Conservation (phyloP, 2,797 vertebrate genomes). For the Acipenser transmontanus region DNA sequence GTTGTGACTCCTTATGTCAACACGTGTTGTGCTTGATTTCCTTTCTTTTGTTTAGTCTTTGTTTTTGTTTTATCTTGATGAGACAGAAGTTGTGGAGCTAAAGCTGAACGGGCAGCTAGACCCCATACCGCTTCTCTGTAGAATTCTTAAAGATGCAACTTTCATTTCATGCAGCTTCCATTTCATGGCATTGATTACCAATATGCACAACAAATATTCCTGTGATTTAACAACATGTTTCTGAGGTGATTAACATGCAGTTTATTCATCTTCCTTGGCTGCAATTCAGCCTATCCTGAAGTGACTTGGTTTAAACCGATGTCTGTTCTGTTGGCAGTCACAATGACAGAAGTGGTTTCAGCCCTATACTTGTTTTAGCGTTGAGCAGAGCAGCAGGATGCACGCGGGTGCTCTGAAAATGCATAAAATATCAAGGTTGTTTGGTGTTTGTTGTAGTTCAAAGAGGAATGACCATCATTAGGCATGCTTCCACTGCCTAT, state of each 20-base stretch:
- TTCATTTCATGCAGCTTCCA: slow-evolving; percentile 16
- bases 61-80: slow-evolving; percentile 18
- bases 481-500: not conserved
- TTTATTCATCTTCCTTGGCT: not conserved
- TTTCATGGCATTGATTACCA: slow-evolving; percentile 1
- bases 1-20: slow-evolving; percentile 25
- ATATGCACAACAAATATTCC: slow-evolving; percentile 11
- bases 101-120: slow-evolving; percentile 15
- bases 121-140: not conserved
- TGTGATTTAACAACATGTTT: not conserved
- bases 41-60: slow-evolving; percentile 7
- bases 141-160: slow-evolving; percentile 26
- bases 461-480: not conserved
- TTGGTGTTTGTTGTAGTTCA: not conserved
- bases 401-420: not conserved
- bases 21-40: slow-evolving; percentile 25
- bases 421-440: not conserved
- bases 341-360: slow-evolving; percentile 2
- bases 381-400: slow-evolving; percentile 3
- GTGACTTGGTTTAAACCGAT: not conserved
- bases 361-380: not conserved
- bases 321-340: not conserved
- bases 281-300: not conserved
- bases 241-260: too few relatives aligned
- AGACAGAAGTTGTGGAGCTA: slow-evolving; percentile 18